phyloP scores from a whole-genome alignment of 30 jellyfish, hydroid and myxozoan species.

The Turritopsis rubra region DNA sequence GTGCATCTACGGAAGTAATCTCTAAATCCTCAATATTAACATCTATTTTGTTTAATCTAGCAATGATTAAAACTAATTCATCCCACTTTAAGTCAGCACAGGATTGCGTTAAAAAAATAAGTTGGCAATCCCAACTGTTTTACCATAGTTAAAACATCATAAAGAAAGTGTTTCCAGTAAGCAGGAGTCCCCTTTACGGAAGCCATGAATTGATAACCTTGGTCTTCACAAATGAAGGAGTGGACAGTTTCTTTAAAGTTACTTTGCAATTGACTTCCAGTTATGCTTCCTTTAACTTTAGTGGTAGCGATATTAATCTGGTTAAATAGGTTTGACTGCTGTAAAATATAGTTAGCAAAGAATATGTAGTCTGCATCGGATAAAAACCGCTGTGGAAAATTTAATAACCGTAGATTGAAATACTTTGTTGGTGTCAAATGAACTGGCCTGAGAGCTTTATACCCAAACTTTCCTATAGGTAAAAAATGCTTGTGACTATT shows the following conservation, averaged over 20 bases:
- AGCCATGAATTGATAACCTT: conserved; percentile 22
- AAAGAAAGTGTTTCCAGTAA: conserved; percentile 30
- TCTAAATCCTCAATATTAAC: conserved; percentile 7
- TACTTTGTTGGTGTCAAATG: conserved; percentile 31
- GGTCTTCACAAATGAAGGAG: conserved; percentile 12
- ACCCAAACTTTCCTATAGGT: conserved; percentile 41
- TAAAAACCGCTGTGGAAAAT: conserved; percentile 21
- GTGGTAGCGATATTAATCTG: conserved; percentile 23
- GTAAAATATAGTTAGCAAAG: conserved; percentile 25
- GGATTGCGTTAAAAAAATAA: conserved; percentile 26
- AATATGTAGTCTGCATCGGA: conserved; percentile 28
- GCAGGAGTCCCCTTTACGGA: conserved; percentile 42
- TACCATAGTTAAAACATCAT: conserved; percentile 41
- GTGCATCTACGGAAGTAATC: conserved; percentile 21
- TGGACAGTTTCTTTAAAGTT: conserved; percentile 25
- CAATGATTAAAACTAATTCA: conserved; percentile 23
- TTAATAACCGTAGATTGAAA: conserved; percentile 28
- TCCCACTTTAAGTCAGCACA: conserved; percentile 44
- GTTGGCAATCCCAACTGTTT: conserved; percentile 44
- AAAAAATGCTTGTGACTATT: too few relatives aligned
- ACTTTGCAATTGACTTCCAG: conserved; percentile 17
- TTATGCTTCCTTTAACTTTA: conserved; percentile 10
- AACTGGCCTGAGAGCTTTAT: conserved; percentile 11
- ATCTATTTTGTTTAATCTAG: conserved; percentile 8
- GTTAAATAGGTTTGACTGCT: conserved; percentile 20